These are phyloP conservation scores for Tethya wilhelma DNA, from an alignment of 37 sponge, comb jelly and placozoan species.

Conservation along the genomic window DNA sequence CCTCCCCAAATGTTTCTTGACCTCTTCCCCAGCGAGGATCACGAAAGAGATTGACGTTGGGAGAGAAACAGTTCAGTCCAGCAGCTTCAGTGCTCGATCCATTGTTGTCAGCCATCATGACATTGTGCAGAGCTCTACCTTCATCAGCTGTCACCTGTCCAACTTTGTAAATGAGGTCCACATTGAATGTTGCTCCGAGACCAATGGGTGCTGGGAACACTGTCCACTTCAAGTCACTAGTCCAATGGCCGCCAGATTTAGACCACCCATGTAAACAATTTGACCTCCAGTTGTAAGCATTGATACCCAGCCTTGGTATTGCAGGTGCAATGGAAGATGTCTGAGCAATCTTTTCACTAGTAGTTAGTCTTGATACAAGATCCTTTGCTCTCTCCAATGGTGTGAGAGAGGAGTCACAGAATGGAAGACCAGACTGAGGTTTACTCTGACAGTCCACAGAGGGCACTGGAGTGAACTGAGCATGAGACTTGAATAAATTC, in stretches of 20 bases:
- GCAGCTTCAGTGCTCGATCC: constrained; percentile 81
- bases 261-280: constrained; percentile 86
- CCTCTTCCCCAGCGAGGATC: constrained; percentile 81
- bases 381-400: constrained; percentile 65
- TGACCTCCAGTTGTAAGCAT: constrained; percentile 84
- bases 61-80: constrained; percentile 85
- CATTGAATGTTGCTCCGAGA: constrained; percentile 73
- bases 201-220: constrained; percentile 83
- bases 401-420: constrained; percentile 43
- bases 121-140: constrained; percentile 81
- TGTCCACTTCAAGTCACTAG: constrained; percentile 58
- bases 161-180: constrained; percentile 35
- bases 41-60: constrained; percentile 79
- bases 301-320: constrained; percentile 72
- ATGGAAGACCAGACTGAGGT: constrained; percentile 62
- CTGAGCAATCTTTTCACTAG: constrained; percentile 58
- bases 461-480: constrained; percentile 44
- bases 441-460: constrained; percentile 68
- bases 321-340: constrained; percentile 81
- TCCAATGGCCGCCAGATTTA: constrained; percentile 61
- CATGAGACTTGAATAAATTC: neutral
- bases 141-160: constrained; percentile 62
- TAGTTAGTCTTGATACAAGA: constrained; percentile 56
- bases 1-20: constrained; percentile 75
- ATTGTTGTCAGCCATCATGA: constrained; percentile 43